Evolutionary conservation across 2,797 vertebrate species (phyloP).

Genomic region (Micropoecilia bifurca): DNA sequence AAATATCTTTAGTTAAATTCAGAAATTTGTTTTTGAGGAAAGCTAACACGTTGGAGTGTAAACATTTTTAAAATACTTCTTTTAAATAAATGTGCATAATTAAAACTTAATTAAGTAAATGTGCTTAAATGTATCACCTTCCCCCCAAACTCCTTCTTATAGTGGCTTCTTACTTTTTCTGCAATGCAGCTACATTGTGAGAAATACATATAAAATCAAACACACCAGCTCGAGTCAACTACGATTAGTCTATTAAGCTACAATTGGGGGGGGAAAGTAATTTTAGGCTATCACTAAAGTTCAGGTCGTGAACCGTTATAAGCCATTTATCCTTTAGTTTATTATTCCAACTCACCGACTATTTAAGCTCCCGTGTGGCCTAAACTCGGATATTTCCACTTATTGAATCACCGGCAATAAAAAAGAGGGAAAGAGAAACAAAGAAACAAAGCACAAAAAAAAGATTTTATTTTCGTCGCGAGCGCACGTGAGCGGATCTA

Average conservation of each 20-base stretch:
- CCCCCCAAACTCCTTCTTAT: not conserved
- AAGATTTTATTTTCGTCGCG: not conserved
- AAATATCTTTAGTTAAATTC: not conserved
- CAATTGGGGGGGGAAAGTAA: not conserved
- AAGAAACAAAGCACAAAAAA: not conserved
- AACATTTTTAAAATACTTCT: not conserved
- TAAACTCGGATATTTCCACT: constrained; percentile 54
- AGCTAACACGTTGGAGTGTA: not conserved
- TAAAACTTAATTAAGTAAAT: not conserved
- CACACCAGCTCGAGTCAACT: not conserved
- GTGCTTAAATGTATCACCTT: not conserved
- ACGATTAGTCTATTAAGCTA: not conserved
- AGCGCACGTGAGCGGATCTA: not conserved
- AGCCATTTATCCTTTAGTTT: constrained; percentile 8
- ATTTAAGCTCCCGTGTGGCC: constrained; percentile 20
- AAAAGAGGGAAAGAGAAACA: too few relatives aligned
- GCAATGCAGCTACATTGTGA: not conserved
- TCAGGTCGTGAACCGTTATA: not conserved
- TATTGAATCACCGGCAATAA: constrained; percentile 26
- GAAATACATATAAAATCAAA: not conserved
- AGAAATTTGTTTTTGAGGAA: not conserved
- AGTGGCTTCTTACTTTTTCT: not conserved
- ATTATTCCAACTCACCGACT: constrained; percentile 26
- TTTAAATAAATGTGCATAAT: not conserved
- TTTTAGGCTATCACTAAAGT: not conserved